phyloP scores from a whole-genome alignment of 2,797 vertebrate species.

The Oceanodroma leucorhoa region DNA sequence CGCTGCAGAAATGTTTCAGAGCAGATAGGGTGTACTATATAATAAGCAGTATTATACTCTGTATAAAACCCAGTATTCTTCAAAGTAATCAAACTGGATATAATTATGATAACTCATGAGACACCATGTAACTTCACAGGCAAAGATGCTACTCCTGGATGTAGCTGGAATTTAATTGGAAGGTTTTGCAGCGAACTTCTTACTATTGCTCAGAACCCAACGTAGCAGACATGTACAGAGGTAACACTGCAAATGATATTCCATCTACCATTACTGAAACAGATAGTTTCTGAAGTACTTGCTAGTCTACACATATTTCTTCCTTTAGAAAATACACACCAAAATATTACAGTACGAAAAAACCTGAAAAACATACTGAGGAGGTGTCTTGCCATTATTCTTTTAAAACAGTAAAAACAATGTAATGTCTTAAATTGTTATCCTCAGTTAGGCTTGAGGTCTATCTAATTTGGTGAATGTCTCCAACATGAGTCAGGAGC shows the following conservation, averaged over 20 bases:
- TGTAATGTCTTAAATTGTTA: not conserved
- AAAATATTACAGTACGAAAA: not conserved
- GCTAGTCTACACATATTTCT: not conserved
- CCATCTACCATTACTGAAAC: not conserved
- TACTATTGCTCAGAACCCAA: not conserved
- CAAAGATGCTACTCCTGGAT: not conserved
- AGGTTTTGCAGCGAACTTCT: not conserved
- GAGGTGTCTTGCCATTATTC: not conserved
- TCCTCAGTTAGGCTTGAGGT: not conserved
- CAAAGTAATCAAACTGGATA: not conserved
- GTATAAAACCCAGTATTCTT: not conserved
- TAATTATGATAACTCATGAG: not conserved
- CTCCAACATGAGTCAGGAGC: not conserved
- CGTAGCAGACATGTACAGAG: accelerated
- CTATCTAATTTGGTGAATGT: not conserved
- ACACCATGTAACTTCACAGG: not conserved
- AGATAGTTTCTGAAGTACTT: not conserved
- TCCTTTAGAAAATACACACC: not conserved
- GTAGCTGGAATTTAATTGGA: not conserved
- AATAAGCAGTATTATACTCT: not conserved
- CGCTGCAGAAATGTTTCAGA: not conserved
- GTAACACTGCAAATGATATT: not conserved
- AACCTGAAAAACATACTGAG: accelerated
- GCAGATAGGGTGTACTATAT: not conserved
- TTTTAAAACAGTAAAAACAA: not conserved